Evolutionary conservation across 2,113 vertebrate species (phyloP), one percentile per base, ranked within the genome.

Genomic region (Dasypus novemcinctus): DNA sequence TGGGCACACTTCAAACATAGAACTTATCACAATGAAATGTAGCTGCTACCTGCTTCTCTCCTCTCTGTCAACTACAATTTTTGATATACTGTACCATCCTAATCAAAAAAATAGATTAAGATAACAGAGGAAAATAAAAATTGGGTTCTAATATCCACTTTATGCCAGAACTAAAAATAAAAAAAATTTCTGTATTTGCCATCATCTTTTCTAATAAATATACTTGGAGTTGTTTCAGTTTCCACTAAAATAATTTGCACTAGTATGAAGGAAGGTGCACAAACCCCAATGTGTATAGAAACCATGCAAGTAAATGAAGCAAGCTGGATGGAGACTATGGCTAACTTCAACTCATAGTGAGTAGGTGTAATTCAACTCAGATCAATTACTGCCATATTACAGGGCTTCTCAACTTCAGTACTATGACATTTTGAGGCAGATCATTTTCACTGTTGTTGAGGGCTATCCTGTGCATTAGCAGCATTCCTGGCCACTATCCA

Each of bases 61-160:
- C 61, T 52, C n/a, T 8, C 1, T 69, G 46, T 74, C 59, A n/a
- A 57, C n/a, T 59, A 76, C 2, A 76, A 9, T 78, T 21, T 43
- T 88, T 87, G 90, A 12, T 57, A 76, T 23, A 54, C 17, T 83
- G 7, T 17, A 93, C 8, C 36, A 68, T 1, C 20, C 41, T 85
- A 93, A 78, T 29, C 91, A 49, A 85, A 88, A 87, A 52, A 93
- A 86, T 75, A 36, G 90, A 74, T n/a, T 59, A 89, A 36, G 23
- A 41, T 23, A 81, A 85, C 36, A 15, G 17, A 66, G 20, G 36
- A 87, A 96, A 76, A 78, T 81, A 86, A 95, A 86, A 66, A 59
- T 87, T 87, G 69, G 33, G 72, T 57, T 68, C 87, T 96, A 96
- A 90, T 20, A 61, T 4, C 71, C 8, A 9, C 52, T 27, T 91